phyloP scores from a whole-genome alignment of 2,888 invertebrate genomes.

The Tenthredo livida region DNA sequence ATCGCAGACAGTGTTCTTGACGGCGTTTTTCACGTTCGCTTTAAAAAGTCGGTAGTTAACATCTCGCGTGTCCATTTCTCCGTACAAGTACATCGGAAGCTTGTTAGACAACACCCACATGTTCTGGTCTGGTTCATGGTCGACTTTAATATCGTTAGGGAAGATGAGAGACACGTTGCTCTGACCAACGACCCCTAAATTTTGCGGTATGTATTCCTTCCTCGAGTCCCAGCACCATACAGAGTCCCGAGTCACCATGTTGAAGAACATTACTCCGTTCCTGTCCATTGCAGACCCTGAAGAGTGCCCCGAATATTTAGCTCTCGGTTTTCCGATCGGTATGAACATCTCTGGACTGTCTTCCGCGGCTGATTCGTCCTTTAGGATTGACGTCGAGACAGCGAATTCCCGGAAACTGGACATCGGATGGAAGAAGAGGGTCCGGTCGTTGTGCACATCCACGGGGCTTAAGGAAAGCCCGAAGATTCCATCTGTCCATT shows the following conservation, averaged over 20 bases:
- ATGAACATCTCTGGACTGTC: conserved; percentile 71
- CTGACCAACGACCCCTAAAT: conserved; percentile 83
- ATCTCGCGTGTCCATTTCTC: conserved; percentile 82
- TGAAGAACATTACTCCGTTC: conserved; percentile 88
- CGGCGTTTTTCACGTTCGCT: conserved; percentile 83
- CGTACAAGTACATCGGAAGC: conserved; percentile 87
- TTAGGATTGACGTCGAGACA: conserved; percentile 84
- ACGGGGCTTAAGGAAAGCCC: conserved; percentile 85
- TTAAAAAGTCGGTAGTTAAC: conserved; percentile 88
- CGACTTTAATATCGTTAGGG: conserved; percentile 90
- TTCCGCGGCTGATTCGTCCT: conserved; percentile 80
- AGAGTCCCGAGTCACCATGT: conserved; percentile 87
- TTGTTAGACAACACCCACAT: conserved; percentile 90
- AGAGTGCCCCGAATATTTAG: conserved; percentile 82
- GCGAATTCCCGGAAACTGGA: conserved; percentile 90
- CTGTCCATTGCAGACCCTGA: conserved; percentile 87
- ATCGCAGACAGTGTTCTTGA: conserved; percentile 86
- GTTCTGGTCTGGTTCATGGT: conserved; percentile 84
- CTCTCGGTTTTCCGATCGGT: conserved; percentile 73
- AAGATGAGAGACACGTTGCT: conserved; percentile 85
- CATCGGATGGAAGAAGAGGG: conserved; percentile 90
- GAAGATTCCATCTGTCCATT: conserved; percentile 91
- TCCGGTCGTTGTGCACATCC: conserved; percentile 80
- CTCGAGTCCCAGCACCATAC: conserved; percentile 90
- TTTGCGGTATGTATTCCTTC: conserved; percentile 84